Evolutionary conservation across 2,113 vertebrate species (phyloP), one percentile per base, ranked within the genome.

Genomic region (Synchiropus splendidus): DNA sequence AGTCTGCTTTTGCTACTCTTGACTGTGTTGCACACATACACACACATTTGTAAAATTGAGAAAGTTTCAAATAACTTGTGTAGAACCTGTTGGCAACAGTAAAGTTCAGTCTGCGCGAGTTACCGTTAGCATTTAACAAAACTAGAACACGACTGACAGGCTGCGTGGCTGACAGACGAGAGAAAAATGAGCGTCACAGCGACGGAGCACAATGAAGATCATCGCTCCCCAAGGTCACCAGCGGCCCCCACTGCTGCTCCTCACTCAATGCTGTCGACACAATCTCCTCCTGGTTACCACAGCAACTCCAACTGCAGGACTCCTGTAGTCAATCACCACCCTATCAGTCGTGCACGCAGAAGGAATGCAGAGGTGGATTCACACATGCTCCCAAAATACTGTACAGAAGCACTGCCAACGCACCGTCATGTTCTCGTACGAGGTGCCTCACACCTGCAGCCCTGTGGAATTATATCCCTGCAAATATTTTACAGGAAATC

Each of bases 151-250:
- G 8, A 27, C 21, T 27, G 21, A 27, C 21, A n/a, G n/a, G n/a
- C n/a, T n/a, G n/a, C n/a, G n/a, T n/a, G n/a, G n/a, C n/a, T n/a
- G n/a, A n/a, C n/a, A n/a, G n/a, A n/a, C n/a, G n/a, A 51, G 40
- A 53, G 39, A 13, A 12, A 6, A 45, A 64, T 46, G 57, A 40
- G 32, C 47, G 18, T 58, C 48, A 40, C 15, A 69, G 50, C 35
- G 12, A 12, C 31, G 10, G 36, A 44, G 42, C 68, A 70, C 45
- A 70, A 47, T 48, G 48, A 54, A 67, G 54, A 72, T 64, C 51
- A 54, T 11, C 56, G 52, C 36, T 69, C 69, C 48, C 63, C 79
- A 79, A 81, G 79, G 79, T 81, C 76, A 63, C 39, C 53, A 45
- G 17, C 17, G 13, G 56, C 68, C 45, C 68, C 71, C 57, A 58